phyloP scores from a whole-genome alignment of 2,888 invertebrate species.

The Zhengitettix transpicula region DNA sequence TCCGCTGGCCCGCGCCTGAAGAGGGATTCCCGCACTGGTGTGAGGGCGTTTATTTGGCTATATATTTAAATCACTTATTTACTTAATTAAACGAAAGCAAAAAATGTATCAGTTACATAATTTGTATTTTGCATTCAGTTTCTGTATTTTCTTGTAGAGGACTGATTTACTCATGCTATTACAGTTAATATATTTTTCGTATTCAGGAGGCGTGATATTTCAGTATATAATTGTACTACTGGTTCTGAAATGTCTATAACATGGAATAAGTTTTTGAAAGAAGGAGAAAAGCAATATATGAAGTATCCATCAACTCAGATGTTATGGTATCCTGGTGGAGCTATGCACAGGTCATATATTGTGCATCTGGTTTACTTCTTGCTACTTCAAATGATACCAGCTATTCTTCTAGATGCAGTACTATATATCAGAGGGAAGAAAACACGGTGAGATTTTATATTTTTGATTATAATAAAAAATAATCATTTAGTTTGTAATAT shows the following conservation, averaged over 20 bases:
- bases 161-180: too few species aligned
- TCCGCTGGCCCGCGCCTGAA: too few species aligned
- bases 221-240: conserved; percentile 38
- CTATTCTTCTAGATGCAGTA: conserved; percentile 32
- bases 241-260: conserved; percentile 35
- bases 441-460: conserved; percentile 20
- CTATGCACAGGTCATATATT: conserved; percentile 21
- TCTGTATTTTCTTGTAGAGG: too few species aligned
- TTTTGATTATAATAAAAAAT: background rate
- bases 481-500: too few species aligned
- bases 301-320: conserved; percentile 30
- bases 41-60: too few species aligned
- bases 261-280: conserved; percentile 31
- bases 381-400: conserved; percentile 36
- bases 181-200: background rate
- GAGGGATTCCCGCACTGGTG: too few species aligned
- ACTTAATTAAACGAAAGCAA: too few species aligned
- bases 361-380: conserved; percentile 30
- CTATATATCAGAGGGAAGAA: conserved; percentile 29
- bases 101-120: too few species aligned
- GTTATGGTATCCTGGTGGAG: conserved; percentile 25
- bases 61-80: too few species aligned
- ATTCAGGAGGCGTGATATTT: conserved; percentile 13
- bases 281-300: conserved; percentile 20
- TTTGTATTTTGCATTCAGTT: too few species aligned